Percentiles rank a stretch among this genome's conserved stretches.
phyloP scores from a whole-genome alignment of 1,140 invertebrate genomes.

The Drosophila serrata region DNA sequence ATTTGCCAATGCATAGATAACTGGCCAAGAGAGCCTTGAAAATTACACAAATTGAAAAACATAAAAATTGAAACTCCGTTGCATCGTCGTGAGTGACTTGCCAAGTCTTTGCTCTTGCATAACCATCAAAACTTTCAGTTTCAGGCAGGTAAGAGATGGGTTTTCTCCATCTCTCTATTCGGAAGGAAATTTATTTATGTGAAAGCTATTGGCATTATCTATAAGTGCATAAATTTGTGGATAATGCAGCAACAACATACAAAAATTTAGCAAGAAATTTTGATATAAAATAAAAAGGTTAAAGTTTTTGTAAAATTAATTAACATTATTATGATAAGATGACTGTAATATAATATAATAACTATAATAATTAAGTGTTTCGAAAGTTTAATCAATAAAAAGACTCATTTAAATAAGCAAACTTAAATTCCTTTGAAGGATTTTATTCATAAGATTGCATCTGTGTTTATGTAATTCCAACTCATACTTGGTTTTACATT shows the following conservation, averaged over 20 bases:
- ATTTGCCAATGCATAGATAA: constrained; percentile 46
- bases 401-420: background rate
- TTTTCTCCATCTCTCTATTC: constrained; percentile 11
- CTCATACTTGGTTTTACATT: background rate
- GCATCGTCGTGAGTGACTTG: constrained; percentile 24
- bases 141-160: constrained; percentile 5
- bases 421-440: background rate
- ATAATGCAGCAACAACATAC: constrained; percentile 15
- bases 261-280: background rate
- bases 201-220: constrained; percentile 36
- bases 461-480: background rate
- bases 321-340: background rate
- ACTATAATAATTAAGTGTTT: background rate
- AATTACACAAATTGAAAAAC: constrained; percentile 28
- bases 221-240: constrained; percentile 4
- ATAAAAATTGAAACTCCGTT: constrained; percentile 19
- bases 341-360: background rate
- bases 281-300: background rate
- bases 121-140: constrained; percentile 37
- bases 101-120: constrained; percentile 20
- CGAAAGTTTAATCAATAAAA: background rate
- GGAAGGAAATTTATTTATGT: constrained; percentile 25
- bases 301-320: background rate
- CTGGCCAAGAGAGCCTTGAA: constrained; percentile 45
- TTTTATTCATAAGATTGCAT: background rate